These are phyloP conservation scores for Cassiopea andromeda DNA, from an alignment of 30 jellyfish, hydroid and myxozoan genomes.

Conservation along the genomic window DNA sequence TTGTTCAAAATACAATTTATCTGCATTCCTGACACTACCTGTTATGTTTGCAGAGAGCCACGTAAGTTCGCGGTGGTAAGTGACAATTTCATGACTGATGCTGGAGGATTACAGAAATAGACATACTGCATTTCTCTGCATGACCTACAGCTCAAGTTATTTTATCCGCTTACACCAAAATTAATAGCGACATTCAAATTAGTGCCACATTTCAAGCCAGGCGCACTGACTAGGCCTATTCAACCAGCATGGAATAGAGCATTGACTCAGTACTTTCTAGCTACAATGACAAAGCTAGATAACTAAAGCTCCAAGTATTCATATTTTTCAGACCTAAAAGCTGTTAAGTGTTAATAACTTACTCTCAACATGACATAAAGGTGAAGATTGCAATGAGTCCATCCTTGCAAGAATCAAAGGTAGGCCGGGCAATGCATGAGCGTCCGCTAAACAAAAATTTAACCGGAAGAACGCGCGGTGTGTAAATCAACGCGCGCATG, in stretches of 20 bases:
- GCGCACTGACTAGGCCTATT: too few species aligned
- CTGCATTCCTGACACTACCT: neutral
- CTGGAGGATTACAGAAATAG: too few species aligned
- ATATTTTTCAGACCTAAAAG: neutral
- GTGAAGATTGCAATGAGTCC: neutral
- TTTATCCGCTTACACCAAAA: too few species aligned
- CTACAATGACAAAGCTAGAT: too few species aligned
- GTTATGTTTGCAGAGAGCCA: slow-evolving; percentile 9
- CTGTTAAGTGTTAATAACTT: neutral
- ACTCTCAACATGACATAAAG: neutral
- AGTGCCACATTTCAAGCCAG: too few species aligned
- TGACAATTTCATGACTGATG: too few species aligned
- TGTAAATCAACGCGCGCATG: neutral
- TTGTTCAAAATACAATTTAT: neutral
- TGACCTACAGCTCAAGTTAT: too few species aligned
- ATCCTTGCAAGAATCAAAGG: neutral
- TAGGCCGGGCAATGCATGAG: neutral
- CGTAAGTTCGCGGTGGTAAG: neutral
- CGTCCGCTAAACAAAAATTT: neutral
- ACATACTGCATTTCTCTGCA: too few species aligned
- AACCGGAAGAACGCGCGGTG: neutral
- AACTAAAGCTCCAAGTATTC: too few species aligned
- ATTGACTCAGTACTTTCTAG: too few species aligned
- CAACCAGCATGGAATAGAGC: too few species aligned
- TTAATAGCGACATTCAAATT: too few species aligned